Base-by-base conservation (phyloP, 2,888 invertebrate genomes). In the Herminia tarsipennalis region DNA sequence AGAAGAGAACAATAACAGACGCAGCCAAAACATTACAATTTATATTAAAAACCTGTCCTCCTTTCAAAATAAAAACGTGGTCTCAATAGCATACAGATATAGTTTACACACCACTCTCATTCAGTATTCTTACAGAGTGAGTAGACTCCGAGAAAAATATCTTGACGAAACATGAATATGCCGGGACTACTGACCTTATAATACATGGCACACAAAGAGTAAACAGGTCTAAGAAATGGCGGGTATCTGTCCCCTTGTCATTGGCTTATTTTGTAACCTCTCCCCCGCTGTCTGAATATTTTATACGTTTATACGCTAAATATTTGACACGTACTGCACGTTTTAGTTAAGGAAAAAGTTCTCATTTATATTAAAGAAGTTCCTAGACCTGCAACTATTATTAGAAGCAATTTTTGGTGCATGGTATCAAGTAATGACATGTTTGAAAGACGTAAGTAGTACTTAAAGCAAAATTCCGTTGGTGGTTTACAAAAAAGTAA, bases 211-310 rank as follows among this genome's bases (percentile, higher is more conserved):
- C 13, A 61, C 57, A 61, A 57, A 62, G 37, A 58, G 51, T 63
- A 67, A 64, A 55, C 67, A 64, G 48, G 45, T 38, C 43, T 50
- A 24, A 59, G 49, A 59, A 55, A 54, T 52, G 50, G 40, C 48
- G 42, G 40, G 36, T 34, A 40, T 52, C 35, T 42, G 57, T 61
- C 51, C 65, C 61, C 55, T 61, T 64, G 66, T 67, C 63, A 52
- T 54, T 48, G 54, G 59, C 67, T 73, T 62, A 73, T 63, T 62
- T 59, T 52, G 62, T 61, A 46, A 58, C 46, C 30, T 42, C 22
- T 44, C 39, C 41, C 46, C 36, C 35, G 43, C 45, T 18, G 45
- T 33, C 49, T 55, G 65, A 66, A 62, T 66, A 62, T 61, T 51
- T 66, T 40, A 50, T 42, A 29, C 55, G 47, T 68, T 57, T 52